phyloP scores from a whole-genome alignment of 2,113 vertebrate species.

The Arvicanthis niloticus region DNA sequence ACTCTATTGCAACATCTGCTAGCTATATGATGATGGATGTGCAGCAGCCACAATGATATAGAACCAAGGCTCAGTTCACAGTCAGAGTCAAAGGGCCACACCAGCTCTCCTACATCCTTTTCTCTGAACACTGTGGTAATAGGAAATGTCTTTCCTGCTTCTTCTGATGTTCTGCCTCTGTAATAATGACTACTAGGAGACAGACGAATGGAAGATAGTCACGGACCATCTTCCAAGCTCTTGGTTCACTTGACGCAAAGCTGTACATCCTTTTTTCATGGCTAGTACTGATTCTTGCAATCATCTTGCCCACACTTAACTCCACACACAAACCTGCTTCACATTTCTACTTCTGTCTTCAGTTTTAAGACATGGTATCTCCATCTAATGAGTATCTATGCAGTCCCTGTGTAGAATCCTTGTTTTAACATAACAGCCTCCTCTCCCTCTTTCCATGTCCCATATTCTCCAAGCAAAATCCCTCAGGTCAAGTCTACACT shows the following conservation, averaged over 20 bases:
- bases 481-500: not conserved
- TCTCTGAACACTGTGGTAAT: not conserved
- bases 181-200: not conserved
- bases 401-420: not conserved
- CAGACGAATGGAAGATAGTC: fast-evolving
- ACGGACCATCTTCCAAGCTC: not conserved
- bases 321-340: not conserved
- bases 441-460: not conserved
- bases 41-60: fast-evolving
- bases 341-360: not conserved
- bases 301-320: not conserved
- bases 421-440: not conserved
- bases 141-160: not conserved
- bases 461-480: not conserved
- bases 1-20: not conserved
- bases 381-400: not conserved
- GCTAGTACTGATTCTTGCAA: not conserved
- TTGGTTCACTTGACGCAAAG: not conserved
- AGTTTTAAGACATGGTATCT: not conserved
- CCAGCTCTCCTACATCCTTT: not conserved
- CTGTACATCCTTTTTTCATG: not conserved
- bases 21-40: not conserved
- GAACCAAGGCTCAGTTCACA: not conserved
- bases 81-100: not conserved
- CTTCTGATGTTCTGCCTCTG: not conserved